Percentiles rank a stretch among this genome's conserved stretches.
Conservation (phyloP, 1,140 invertebrate genomes). For the Marisa cornuarietis region DNA sequence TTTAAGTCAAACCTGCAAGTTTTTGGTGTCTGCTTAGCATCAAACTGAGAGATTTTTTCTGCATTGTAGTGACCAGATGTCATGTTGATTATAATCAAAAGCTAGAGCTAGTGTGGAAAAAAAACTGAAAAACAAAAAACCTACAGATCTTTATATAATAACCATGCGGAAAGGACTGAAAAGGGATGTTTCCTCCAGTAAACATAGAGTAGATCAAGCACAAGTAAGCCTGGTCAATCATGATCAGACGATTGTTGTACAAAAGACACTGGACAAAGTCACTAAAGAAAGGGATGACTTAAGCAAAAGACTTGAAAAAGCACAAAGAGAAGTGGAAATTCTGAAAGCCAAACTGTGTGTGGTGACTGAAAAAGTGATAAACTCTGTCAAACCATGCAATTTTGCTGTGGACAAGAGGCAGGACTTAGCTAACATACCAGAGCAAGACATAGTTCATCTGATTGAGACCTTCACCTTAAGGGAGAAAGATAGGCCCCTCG, state of each 20-base stretch:
- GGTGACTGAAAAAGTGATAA: slow-evolving; percentile 39
- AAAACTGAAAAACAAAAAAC: too few relatives aligned
- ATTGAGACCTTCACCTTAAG: slow-evolving; percentile 33
- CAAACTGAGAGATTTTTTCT: too few relatives aligned
- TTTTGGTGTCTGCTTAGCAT: too few relatives aligned
- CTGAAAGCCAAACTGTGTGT: slow-evolving; percentile 38
- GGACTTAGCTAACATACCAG: slow-evolving; percentile 39
- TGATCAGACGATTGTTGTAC: slow-evolving; percentile 3
- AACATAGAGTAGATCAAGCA: too few relatives aligned
- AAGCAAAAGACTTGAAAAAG: slow-evolving; percentile 34
- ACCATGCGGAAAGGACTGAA: neutral
- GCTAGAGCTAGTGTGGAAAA: too few relatives aligned
- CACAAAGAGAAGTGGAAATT: slow-evolving; percentile 42
- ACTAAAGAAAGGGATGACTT: slow-evolving; percentile 46
- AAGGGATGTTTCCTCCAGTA: too few relatives aligned
- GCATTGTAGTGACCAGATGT: too few relatives aligned
- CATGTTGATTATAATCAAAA: too few relatives aligned
- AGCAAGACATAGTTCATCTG: slow-evolving; percentile 36
- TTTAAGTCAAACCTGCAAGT: too few relatives aligned
- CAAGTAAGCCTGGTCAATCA: neutral
- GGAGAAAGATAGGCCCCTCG: slow-evolving; percentile 22
- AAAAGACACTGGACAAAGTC: slow-evolving; percentile 41
- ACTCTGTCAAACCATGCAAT: slow-evolving; percentile 32
- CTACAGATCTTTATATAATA: neutral
- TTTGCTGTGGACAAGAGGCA: slow-evolving; percentile 24